Conservation (phyloP, 1,140 invertebrate genomes). For the Scaptomyza pallida region DNA sequence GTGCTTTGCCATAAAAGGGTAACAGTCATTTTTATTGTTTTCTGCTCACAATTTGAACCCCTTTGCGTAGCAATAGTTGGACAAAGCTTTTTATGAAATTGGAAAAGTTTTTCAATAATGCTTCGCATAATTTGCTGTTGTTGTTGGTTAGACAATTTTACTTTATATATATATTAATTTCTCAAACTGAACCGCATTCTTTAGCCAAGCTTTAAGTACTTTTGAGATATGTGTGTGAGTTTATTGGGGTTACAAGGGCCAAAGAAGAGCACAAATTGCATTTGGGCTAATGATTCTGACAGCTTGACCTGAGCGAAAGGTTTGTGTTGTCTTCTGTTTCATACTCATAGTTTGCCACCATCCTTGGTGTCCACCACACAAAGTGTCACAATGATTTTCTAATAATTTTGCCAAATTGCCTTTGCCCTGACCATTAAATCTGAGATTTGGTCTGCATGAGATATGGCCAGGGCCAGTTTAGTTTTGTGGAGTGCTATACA, state of each 20-base stretch:
- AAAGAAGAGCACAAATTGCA: constrained; percentile 48
- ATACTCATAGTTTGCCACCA: constrained; percentile 61
- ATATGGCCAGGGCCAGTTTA: constrained; percentile 8
- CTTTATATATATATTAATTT: constrained; percentile 43
- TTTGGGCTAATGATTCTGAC: constrained; percentile 43
- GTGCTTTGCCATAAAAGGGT: constrained; percentile 4
- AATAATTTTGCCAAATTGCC: constrained; percentile 83
- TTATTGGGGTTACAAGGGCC: constrained; percentile 12
- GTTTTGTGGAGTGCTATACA: constrained; percentile 29
- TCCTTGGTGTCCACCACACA: constrained; percentile 39
- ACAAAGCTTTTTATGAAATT: constrained; percentile 73
- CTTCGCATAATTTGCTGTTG: constrained; percentile 57
- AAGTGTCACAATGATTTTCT: constrained; percentile 83
- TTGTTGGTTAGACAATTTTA: background rate
- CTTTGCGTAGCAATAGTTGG: constrained; percentile 47
- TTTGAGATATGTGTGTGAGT: background rate
- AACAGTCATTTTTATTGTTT: constrained; percentile 71
- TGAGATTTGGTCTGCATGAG: constrained; percentile 68
- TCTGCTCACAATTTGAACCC: constrained; percentile 60
- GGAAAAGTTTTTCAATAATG: constrained; percentile 79
- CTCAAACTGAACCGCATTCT: background rate
- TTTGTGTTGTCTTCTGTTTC: background rate
- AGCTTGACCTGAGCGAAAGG: constrained; percentile 21
- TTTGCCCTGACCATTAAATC: constrained; percentile 79
- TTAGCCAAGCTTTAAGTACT: too few relatives aligned